phyloP scores from a whole-genome alignment of 2,797 vertebrate genomes.

The Pagetopsis macropterus region DNA sequence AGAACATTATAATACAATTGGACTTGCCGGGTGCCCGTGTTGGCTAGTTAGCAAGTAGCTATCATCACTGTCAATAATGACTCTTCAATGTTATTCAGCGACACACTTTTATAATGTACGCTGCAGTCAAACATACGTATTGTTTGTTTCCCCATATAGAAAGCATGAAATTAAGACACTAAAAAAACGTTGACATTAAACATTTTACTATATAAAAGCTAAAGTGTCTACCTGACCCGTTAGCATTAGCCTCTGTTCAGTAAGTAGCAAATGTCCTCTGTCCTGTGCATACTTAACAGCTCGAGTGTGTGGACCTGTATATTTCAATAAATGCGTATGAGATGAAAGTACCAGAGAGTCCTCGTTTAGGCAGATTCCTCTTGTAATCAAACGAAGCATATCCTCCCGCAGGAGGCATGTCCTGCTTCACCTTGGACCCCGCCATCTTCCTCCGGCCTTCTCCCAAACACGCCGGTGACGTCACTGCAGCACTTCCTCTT shows the following conservation, averaged over 20 bases:
- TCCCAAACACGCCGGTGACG: conserved; percentile 40
- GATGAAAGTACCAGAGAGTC: conserved; percentile 87
- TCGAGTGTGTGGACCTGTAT: too few species aligned
- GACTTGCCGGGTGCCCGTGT: neutral
- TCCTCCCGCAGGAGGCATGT: conserved; percentile 94
- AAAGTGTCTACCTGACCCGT: neutral
- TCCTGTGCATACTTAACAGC: accelerated
- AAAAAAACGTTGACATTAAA: neutral
- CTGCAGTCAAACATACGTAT: accelerated
- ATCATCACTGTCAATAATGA: neutral
- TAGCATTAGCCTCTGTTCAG: conserved; percentile 50
- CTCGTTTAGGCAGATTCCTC: conserved; percentile 91
- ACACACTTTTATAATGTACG: neutral
- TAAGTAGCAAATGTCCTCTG: neutral
- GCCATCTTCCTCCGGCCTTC: conserved; percentile 82
- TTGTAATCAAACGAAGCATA: conserved; percentile 92
- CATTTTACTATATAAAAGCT: neutral
- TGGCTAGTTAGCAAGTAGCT: conserved; percentile 21
- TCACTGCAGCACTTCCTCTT: conserved; percentile 41
- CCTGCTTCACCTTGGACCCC: conserved; percentile 98
- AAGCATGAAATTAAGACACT: accelerated
- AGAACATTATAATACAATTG: neutral
- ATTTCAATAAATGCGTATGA: neutral
- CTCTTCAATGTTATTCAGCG: accelerated
- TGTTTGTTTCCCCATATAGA: too few species aligned